Base-by-base conservation (phyloP, 2,797 vertebrate species). In the Pogoniulus pusillus region DNA sequence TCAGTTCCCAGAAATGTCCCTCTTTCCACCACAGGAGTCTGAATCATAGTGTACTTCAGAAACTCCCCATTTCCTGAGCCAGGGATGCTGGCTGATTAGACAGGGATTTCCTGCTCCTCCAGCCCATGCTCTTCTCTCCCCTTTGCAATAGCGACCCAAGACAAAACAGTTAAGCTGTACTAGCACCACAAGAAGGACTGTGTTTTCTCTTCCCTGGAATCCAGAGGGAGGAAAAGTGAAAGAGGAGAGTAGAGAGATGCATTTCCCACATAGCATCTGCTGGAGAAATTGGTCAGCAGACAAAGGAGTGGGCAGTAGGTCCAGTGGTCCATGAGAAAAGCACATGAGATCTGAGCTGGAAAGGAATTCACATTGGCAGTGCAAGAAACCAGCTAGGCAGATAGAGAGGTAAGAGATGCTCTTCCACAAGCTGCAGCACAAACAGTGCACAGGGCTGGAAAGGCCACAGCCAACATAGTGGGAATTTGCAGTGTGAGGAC, bases 341-440 rank as follows among this genome's bases (percentile, higher is more conserved):
- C 45, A 17, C 13, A 0, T 10, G 14, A 19, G 45, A 83, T 11
- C 34, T 49, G 54, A 83, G 65, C 11, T 13, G 16, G 37, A 12
- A 78, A 14, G 11, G 13, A 22, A 66, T 34, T 41, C 0, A 0
- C 62, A 29, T 3, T 41, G 34, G 43, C 7, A 3, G 9, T 12
- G 24, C 8, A 3, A 30, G n/a, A 90, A 73, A 76, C 3, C 4
- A 41, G 17, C 23, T 6, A n/a, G 72, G 64, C 41, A 72, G 15
- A 10, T 13, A 30, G 16, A 9, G 15, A 35, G 3, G 6, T 7
- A 58, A 49, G 30, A 72, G 27, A 58, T 3, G 7, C 30, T 58
- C 16, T 69, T 30, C 35, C 51, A 32, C 0, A 0, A 34, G 43
- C 71, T 49, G 41, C 16, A 80, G 58, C 29, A 32, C 0, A 0